Percentiles rank a stretch among this genome's conserved stretches.
Evolutionary conservation across 1,140 invertebrate species (phyloP).

Genomic region (Hydropsyche tenuis): DNA sequence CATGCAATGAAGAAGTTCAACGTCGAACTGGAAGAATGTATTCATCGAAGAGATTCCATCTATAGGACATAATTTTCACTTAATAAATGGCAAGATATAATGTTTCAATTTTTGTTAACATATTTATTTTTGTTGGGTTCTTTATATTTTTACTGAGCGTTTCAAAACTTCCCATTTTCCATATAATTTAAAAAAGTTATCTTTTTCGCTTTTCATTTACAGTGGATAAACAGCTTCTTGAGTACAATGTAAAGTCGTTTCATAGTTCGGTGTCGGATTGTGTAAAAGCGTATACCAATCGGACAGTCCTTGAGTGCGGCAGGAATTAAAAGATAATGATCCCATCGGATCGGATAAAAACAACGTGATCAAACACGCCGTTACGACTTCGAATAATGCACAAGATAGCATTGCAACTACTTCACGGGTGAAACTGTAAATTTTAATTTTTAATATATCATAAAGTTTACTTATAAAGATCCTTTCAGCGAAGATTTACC

Average conservation of each 20-base stretch:
- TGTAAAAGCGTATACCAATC: conserved; percentile 97
- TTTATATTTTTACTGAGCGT: no score
- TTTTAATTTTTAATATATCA: no score
- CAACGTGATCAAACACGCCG: conserved; percentile 77
- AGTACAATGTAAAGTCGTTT: conserved; percentile 87
- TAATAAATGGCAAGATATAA: no score
- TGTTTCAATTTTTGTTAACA: no score
- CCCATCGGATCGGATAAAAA: conserved; percentile 81
- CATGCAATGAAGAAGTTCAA: no score
- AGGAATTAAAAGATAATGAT: conserved; percentile 75
- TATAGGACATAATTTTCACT: no score
- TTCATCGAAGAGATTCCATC: no score
- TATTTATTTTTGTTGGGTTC: no score
- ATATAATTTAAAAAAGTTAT: no score
- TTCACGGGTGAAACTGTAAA: conserved; percentile 71
- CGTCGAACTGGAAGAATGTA: no score
- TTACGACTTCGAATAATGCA: conserved; percentile 79
- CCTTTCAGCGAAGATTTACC: conserved; percentile 52
- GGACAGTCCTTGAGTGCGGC: conserved; percentile 76
- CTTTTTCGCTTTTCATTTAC: conserved; percentile 72
- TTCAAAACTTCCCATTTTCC: no score
- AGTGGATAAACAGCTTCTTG: conserved; percentile 97
- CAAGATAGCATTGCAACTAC: conserved; percentile 76
- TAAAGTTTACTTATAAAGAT: no score
- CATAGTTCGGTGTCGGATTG: conserved; percentile 93